phyloP scores from a whole-genome alignment of 2,888 invertebrate genomes.

The Neria commutata region DNA sequence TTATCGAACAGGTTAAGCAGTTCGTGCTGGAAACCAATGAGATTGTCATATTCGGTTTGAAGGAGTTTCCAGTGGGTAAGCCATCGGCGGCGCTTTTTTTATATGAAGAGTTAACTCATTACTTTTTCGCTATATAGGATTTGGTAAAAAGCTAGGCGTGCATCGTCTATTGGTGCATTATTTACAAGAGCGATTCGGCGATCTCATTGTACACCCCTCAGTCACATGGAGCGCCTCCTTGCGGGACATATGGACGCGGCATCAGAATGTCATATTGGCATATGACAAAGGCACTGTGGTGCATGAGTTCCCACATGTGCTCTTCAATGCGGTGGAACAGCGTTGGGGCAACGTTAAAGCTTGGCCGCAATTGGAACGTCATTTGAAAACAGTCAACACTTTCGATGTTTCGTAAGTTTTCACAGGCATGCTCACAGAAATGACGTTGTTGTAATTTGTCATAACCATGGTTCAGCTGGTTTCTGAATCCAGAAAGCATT shows the following conservation, averaged over 20 bases:
- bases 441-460: too few relatives aligned
- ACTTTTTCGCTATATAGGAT: slow-evolving; percentile 50
- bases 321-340: slow-evolving; percentile 69
- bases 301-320: slow-evolving; percentile 49
- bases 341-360: slow-evolving; percentile 72
- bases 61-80: slow-evolving; percentile 68
- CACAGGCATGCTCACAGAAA: not conserved
- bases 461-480: too few relatives aligned
- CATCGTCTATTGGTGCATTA: slow-evolving; percentile 66
- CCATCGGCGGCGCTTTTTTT: too few relatives aligned
- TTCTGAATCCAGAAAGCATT: too few relatives aligned
- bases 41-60: slow-evolving; percentile 68
- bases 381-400: slow-evolving; percentile 60
- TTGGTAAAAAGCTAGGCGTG: slow-evolving; percentile 59
- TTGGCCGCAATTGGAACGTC: slow-evolving; percentile 64
- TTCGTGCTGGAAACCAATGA: slow-evolving; percentile 67
- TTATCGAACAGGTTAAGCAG: slow-evolving; percentile 64
- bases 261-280: slow-evolving; percentile 64
- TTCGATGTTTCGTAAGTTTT: slow-evolving; percentile 52
- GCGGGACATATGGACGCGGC: slow-evolving; percentile 63
- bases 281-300: slow-evolving; percentile 63
- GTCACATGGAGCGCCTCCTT: slow-evolving; percentile 63
- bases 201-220: slow-evolving; percentile 64
- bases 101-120: not conserved
- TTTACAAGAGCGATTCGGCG: slow-evolving; percentile 65